phyloP scores from a whole-genome alignment of 1,140 invertebrate genomes.

The Nixonia krombeini region DNA sequence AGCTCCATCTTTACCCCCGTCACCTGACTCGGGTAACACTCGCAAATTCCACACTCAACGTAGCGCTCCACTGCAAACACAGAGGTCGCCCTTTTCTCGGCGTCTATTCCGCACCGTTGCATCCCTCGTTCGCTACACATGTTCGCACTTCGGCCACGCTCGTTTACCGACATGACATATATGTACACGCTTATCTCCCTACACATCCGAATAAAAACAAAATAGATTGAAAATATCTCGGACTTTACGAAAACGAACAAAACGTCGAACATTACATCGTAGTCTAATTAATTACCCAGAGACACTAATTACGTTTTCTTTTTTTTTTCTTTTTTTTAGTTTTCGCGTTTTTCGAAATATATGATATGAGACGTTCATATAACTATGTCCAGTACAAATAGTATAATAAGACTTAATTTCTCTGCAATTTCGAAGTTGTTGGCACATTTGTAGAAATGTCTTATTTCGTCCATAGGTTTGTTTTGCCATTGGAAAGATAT shows the following conservation, averaged over 20 bases:
- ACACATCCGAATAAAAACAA: constrained; percentile 67
- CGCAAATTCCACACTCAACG: constrained; percentile 19
- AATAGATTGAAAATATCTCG: constrained; percentile 62
- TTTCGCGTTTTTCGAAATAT: too few relatives aligned
- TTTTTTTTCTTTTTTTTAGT: constrained; percentile 50
- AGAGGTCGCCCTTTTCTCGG: constrained; percentile 34
- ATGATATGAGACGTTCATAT: constrained; percentile 58
- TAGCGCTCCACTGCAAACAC: constrained; percentile 35
- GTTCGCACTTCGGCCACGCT: constrained; percentile 34
- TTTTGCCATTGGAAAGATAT: constrained; percentile 58
- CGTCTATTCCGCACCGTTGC: constrained; percentile 29
- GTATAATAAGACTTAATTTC: constrained; percentile 58
- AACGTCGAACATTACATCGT: constrained; percentile 33
- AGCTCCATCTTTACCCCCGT: neutral
- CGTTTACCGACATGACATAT: constrained; percentile 49
- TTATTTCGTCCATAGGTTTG: constrained; percentile 12
- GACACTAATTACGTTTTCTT: constrained; percentile 30
- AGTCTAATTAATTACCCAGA: constrained; percentile 28
- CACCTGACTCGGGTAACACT: constrained; percentile 1
- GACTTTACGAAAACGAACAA: constrained; percentile 57
- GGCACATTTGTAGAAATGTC: constrained; percentile 66
- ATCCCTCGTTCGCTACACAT: constrained; percentile 46
- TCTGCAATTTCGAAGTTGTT: constrained; percentile 61
- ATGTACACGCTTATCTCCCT: constrained; percentile 56
- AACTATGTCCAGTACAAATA: constrained; percentile 58